Evolutionary conservation across 1,140 invertebrate species (phyloP), one percentile per base, ranked within the genome.

Genomic region (Gryllus bimaculatus): DNA sequence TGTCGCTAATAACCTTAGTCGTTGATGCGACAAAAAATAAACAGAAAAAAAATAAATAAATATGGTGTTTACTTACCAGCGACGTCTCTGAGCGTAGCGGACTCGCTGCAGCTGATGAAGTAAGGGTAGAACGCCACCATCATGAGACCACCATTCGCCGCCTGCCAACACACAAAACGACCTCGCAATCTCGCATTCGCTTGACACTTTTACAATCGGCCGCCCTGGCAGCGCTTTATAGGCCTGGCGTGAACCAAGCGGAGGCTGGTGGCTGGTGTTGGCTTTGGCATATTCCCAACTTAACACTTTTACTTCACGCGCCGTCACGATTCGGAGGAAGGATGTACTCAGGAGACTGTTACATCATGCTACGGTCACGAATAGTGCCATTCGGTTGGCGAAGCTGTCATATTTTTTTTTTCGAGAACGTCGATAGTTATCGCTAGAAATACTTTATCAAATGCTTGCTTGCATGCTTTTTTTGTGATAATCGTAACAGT

Each of bases 61-160:
- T n/a, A n/a, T n/a, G 26, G 26, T 39, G 26, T 39, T 5, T 47
- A 87, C 89, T 87, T 85, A 92, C 91, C 92, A 82, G 92, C 92
- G 78, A 94, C 93, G 85, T 94, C 93, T 78, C 91, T 89, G 79
- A 94, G 86, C 20, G 91, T 93, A 73, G 93, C 92, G 15, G 84
- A 85, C 79, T 91, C 89, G 77, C 90, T 89, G 87, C 94, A 96
- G 85, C 92, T 95, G 84, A 97, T 91, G 86, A 95, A 96, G 85
- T 91, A 89, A 54, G 91, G 92, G 85, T 93, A 96, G 87, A 96
- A 96, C 82, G 93, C 95, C 78, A 97, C 93, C 95, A 96, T 97
- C 47, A 96, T 93, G 80, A 96, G 90, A 48, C 95, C 94, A 81
- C 92, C 90, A 82, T 94, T 96, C 85, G 90, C 90, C 87, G 91